phyloP scores from a whole-genome alignment of 92 coral and sea anemone genomes.

The Porites cylindrica region DNA sequence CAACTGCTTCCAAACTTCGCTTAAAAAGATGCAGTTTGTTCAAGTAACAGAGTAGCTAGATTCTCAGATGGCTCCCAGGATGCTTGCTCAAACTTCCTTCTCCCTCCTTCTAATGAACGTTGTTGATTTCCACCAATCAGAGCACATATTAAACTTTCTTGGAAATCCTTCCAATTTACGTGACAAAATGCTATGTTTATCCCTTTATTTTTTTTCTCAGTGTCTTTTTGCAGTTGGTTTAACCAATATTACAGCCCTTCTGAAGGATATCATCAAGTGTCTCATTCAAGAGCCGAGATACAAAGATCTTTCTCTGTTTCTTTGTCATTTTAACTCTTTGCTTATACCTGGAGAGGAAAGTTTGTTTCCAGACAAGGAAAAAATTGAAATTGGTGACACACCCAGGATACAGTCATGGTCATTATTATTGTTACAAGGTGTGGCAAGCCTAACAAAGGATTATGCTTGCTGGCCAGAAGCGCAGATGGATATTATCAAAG shows the following conservation, averaged over 20 bases:
- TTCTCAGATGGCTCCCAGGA: too few species aligned
- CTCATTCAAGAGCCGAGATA: slow-evolving; percentile 27
- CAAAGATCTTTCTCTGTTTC: slow-evolving; percentile 30
- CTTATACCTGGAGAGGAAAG: slow-evolving; percentile 1
- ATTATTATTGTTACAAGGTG: slow-evolving; percentile 18
- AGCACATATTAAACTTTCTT: too few species aligned
- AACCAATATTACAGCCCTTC: not conserved
- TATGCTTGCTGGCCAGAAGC: slow-evolving; percentile 17
- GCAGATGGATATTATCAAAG: slow-evolving; percentile 25
- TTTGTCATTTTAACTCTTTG: slow-evolving; percentile 20
- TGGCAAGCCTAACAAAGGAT: slow-evolving; percentile 4
- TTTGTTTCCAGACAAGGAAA: not conserved
- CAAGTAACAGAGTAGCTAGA: too few species aligned
- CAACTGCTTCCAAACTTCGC: too few species aligned
- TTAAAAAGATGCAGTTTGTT: too few species aligned
- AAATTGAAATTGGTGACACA: not conserved
- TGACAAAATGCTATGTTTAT: not conserved
- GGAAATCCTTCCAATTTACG: too few species aligned
- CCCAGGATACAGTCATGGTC: not conserved
- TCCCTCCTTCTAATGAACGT: too few species aligned
- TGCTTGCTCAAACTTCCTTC: too few species aligned
- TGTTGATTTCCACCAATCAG: too few species aligned
- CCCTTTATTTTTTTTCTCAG: slow-evolving; percentile 14
- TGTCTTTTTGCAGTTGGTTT: slow-evolving; percentile 24
- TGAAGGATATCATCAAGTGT: slow-evolving; percentile 20